phyloP scores from a whole-genome alignment of 1,140 invertebrate genomes.

The Lithobius niger region DNA sequence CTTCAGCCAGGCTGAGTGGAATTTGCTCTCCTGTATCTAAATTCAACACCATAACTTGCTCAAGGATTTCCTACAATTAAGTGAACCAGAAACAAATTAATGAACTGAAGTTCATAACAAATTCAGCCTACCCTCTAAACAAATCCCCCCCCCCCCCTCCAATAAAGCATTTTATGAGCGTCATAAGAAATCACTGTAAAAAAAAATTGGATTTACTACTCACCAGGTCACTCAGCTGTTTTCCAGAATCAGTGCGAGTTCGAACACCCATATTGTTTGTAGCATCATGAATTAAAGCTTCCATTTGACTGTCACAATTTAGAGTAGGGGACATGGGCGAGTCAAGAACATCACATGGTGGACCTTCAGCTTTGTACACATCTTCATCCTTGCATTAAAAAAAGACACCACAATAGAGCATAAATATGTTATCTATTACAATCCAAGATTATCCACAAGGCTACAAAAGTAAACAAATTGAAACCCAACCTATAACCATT shows the following conservation, averaged over 20 bases:
- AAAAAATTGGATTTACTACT: conserved; percentile 13
- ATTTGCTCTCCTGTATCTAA: conserved; percentile 83
- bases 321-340: not conserved
- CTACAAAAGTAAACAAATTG: too few species aligned
- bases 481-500: too few species aligned
- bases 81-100: not conserved
- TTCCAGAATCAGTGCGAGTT: conserved; percentile 68
- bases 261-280: conserved; percentile 58
- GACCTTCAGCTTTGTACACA: conserved; percentile 47
- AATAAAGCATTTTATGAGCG: too few species aligned
- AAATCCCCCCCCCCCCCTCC: too few species aligned
- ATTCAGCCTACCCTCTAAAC: too few species aligned
- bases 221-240: conserved; percentile 63
- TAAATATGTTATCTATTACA: not conserved
- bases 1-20: conserved; percentile 74
- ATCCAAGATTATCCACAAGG: too few species aligned
- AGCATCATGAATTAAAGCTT: conserved; percentile 46
- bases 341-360: conserved; percentile 28
- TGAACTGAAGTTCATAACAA: too few species aligned
- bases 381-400: conserved; percentile 56
- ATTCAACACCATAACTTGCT: conserved; percentile 83
- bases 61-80: conserved; percentile 58
- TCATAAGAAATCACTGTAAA: too few species aligned
- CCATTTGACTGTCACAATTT: not conserved
- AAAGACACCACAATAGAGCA: not conserved